A percentile compares a stretch with the other conserved stretches of the same genome.
Evolutionary conservation across 2,888 invertebrate species (phyloP).

Genomic region (Pandemis corylana): DNA sequence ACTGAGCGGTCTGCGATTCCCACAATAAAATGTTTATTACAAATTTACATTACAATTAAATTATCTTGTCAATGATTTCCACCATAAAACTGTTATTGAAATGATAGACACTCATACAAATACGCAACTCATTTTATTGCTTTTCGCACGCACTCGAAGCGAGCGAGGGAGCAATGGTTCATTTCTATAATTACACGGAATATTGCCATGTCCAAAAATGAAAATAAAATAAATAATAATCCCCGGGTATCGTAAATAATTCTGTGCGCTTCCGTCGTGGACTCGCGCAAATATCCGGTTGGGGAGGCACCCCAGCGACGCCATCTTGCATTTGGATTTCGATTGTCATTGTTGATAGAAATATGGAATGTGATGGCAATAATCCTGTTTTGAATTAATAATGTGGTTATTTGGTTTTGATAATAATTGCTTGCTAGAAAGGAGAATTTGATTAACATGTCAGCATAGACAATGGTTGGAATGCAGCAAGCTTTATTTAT

Average conservation of each 20-base stretch:
- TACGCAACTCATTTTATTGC: conserved; percentile 34
- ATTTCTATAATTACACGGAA: conserved; percentile 62
- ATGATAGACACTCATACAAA: conserved; percentile 37
- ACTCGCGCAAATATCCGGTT: conserved; percentile 65
- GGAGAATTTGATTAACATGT: not conserved
- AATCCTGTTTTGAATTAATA: conserved; percentile 49
- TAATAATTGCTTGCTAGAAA: conserved; percentile 39
- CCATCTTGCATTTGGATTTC: conserved; percentile 75
- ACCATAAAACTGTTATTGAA: conserved; percentile 29
- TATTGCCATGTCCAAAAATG: conserved; percentile 68
- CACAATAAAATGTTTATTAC: conserved; percentile 39
- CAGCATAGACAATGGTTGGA: not conserved
- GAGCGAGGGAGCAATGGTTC: conserved; percentile 47
- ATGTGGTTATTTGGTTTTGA: conserved; percentile 47
- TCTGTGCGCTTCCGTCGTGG: conserved; percentile 71
- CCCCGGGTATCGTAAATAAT: conserved; percentile 67
- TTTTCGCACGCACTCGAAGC: conserved; percentile 43
- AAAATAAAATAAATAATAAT: conserved; percentile 71
- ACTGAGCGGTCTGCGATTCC: conserved; percentile 21
- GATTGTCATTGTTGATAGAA: conserved; percentile 62
- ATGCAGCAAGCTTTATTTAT: too few relatives aligned
- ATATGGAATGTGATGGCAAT: conserved; percentile 53
- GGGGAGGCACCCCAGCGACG: conserved; percentile 75
- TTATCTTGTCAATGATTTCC: conserved; percentile 41
- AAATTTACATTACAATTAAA: conserved; percentile 40